Evolutionary conservation across 2,888 invertebrate genomes (phyloP).

Genomic region (Ethmia dodecea): DNA sequence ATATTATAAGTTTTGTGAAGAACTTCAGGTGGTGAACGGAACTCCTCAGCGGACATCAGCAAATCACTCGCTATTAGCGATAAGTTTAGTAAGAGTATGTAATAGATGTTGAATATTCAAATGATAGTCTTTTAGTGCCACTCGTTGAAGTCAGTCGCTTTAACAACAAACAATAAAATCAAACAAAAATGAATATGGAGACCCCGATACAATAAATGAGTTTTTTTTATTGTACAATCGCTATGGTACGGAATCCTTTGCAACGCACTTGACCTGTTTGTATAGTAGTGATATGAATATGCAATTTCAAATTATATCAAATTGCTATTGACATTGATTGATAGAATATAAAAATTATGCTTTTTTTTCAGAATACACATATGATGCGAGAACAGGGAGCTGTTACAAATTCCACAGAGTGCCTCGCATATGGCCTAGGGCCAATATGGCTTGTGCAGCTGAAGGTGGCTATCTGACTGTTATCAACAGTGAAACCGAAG

Average conservation of each 20-base stretch:
- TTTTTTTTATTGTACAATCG: background rate
- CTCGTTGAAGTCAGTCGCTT: too few relatives aligned
- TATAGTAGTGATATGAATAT: too few relatives aligned
- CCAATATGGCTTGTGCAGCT: conserved; percentile 38
- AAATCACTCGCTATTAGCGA: too few relatives aligned
- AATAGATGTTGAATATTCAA: too few relatives aligned
- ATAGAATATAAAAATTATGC: background rate
- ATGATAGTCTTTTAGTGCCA: too few relatives aligned
- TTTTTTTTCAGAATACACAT: conserved; percentile 29
- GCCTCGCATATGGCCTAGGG: conserved; percentile 35
- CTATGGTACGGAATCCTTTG: background rate
- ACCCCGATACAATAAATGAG: background rate
- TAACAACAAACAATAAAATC: too few relatives aligned
- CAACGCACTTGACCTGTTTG: background rate
- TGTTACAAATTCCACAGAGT: conserved; percentile 47
- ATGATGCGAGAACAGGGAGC: conserved; percentile 30
- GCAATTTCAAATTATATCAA: background rate
- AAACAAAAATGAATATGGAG: background rate
- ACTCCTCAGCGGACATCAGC: too few relatives aligned
- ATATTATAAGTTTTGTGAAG: too few relatives aligned
- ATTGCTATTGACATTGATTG: background rate
- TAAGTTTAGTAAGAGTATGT: too few relatives aligned
- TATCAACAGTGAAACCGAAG: conserved; percentile 38
- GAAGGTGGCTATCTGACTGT: conserved; percentile 43
- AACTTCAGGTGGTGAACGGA: too few relatives aligned